These are phyloP conservation scores for Barbus barbus DNA, from an alignment of 2,113 vertebrate species.

Conservation along the genomic window DNA sequence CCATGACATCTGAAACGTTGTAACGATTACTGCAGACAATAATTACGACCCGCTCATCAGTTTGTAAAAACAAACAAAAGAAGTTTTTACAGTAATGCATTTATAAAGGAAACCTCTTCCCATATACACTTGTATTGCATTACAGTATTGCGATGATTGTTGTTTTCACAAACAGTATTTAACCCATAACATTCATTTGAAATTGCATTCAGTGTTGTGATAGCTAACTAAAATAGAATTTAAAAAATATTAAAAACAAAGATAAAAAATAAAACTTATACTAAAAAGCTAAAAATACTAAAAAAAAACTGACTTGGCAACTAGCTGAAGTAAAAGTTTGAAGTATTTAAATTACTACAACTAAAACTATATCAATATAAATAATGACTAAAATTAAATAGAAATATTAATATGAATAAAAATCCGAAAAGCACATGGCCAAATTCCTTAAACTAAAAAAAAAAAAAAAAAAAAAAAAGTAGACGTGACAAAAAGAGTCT, in stretches of 20 bases:
- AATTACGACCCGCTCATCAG: neutral
- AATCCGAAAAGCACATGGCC: neutral
- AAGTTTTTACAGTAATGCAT: neutral
- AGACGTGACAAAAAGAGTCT: no score
- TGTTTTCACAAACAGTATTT: neutral
- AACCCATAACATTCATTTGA: neutral
- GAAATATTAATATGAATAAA: neutral
- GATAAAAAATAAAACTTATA: neutral
- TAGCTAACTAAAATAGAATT: neutral
- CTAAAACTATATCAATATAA: neutral
- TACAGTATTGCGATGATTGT: neutral
- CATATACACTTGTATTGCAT: neutral
- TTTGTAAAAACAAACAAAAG: slow-evolving; percentile 18
- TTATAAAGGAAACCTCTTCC: neutral
- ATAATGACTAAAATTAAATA: neutral
- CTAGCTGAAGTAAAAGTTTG: neutral
- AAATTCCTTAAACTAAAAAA: neutral
- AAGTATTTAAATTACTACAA: neutral
- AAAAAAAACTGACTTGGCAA: no score
- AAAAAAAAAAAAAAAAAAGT: neutral
- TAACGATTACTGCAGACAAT: neutral
- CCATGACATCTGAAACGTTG: neutral
- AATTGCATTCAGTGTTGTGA: neutral
- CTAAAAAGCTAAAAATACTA: no score
- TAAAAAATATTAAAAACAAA: neutral